A percentile compares a stretch with the other conserved stretches of the same genome.
These are phyloP conservation scores for Fringilla coelebs DNA, from an alignment of 2,797 vertebrate species.

Conservation along the genomic window DNA sequence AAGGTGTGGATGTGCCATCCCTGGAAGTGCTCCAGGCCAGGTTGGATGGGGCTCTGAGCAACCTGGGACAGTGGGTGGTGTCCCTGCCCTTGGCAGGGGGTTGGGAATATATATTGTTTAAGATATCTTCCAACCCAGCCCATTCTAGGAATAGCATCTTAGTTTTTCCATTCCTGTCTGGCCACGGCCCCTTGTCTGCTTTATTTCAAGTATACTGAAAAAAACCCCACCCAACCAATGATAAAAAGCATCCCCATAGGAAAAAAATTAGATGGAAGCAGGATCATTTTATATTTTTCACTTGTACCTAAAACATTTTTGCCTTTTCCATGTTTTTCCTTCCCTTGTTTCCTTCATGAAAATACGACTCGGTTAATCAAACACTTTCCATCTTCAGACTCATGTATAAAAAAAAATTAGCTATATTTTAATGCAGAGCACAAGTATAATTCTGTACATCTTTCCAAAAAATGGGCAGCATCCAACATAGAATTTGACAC, in stretches of 20 bases:
- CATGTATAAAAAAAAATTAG: neutral
- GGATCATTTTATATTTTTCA: neutral
- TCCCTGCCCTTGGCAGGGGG: neutral
- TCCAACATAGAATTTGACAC: neutral
- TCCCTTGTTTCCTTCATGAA: neutral
- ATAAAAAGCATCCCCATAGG: neutral
- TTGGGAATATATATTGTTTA: neutral
- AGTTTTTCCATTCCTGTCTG: neutral
- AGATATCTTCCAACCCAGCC: neutral
- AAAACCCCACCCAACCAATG: neutral
- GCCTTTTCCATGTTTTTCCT: neutral
- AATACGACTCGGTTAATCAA: neutral
- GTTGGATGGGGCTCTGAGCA: neutral
- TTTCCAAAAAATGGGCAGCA: neutral
- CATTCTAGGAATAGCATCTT: too few species aligned
- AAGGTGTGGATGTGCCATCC: neutral
- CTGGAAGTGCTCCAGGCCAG: neutral
- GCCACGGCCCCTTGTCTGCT: neutral
- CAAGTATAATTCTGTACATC: neutral
- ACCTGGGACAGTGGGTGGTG: accelerated
- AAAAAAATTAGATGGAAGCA: neutral
- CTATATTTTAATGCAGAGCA: neutral
- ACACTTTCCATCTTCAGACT: neutral
- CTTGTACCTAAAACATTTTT: neutral
- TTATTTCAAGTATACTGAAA: neutral